A percentile compares a stretch with the other conserved stretches of the same genome.
phyloP scores from a whole-genome alignment of 2,113 vertebrate genomes.

The Planiliza haematocheilus region DNA sequence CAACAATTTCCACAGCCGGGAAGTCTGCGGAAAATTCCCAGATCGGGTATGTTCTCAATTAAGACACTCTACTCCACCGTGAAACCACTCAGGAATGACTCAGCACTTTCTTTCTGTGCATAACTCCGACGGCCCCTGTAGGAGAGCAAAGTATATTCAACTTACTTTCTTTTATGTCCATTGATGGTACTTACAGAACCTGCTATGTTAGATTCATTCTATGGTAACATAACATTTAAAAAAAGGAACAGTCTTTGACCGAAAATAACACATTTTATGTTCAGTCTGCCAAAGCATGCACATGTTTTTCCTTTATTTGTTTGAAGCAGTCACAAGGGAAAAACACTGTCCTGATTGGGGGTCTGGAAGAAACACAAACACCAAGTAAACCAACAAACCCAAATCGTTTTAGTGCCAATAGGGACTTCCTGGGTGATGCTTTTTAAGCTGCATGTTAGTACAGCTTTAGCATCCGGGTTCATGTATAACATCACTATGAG shows the following conservation, averaged over 20 bases:
- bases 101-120: conserved; percentile 49
- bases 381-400: conserved; percentile 49
- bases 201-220: no score
- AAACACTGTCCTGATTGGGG: conserved; percentile 2
- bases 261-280: not conserved
- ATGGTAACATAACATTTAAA: not conserved
- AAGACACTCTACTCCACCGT: conserved; percentile 30
- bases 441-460: conserved; percentile 41
- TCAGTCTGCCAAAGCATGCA: not conserved
- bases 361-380: conserved; percentile 54
- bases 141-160: not conserved
- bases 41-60: conserved; percentile 67
- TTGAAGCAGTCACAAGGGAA: conserved; percentile 3
- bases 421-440: conserved; percentile 47
- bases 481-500: conserved; percentile 7
- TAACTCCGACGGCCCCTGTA: not conserved
- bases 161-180: not conserved
- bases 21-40: conserved; percentile 58
- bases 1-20: conserved; percentile 6
- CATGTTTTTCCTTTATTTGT: conserved; percentile 8
- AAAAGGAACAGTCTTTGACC: not conserved
- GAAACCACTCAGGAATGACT: conserved; percentile 57
- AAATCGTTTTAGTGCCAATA: conserved; percentile 28
- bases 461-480: conserved; percentile 50
- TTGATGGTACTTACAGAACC: not conserved